These are phyloP conservation scores for Pomatostomus ruficeps DNA, from an alignment of 2,113 vertebrate genomes.

Conservation along the genomic window DNA sequence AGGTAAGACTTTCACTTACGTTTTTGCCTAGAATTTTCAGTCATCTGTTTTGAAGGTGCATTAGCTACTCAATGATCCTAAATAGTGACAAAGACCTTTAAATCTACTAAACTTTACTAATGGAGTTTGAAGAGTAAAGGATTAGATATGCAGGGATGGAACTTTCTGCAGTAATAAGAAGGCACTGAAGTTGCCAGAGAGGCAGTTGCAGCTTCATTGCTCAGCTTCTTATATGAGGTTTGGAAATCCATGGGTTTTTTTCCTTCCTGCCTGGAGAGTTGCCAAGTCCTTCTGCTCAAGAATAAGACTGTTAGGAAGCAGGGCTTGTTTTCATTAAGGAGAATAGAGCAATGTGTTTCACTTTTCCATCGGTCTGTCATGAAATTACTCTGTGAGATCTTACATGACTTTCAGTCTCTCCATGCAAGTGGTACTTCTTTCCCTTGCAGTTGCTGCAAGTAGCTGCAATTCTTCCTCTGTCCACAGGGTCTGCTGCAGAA, in stretches of 20 bases:
- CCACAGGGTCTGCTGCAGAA: conserved; percentile 95
- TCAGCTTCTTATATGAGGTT: neutral
- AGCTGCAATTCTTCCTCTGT: conserved; percentile 50
- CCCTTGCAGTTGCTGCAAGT: neutral
- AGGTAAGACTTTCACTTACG: conserved; percentile 72
- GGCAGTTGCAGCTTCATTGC: neutral
- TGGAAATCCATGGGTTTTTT: neutral
- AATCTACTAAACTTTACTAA: neutral
- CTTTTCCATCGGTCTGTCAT: neutral
- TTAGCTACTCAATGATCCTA: neutral
- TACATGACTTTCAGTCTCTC: neutral
- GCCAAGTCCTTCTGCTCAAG: neutral
- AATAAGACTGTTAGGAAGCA: neutral
- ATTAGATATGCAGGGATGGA: neutral
- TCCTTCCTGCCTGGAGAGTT: neutral
- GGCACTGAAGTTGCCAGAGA: neutral
- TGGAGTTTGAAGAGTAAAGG: neutral
- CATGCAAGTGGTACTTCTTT: neutral
- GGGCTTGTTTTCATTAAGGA: neutral
- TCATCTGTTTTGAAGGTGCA: neutral
- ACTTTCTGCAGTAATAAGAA: neutral
- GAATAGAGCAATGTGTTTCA: neutral
- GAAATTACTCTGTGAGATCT: neutral
- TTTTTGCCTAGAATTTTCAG: neutral
- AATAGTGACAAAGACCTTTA: neutral